phyloP scores from a whole-genome alignment of 1,140 invertebrate genomes.

The Philopotamus ludificatus region DNA sequence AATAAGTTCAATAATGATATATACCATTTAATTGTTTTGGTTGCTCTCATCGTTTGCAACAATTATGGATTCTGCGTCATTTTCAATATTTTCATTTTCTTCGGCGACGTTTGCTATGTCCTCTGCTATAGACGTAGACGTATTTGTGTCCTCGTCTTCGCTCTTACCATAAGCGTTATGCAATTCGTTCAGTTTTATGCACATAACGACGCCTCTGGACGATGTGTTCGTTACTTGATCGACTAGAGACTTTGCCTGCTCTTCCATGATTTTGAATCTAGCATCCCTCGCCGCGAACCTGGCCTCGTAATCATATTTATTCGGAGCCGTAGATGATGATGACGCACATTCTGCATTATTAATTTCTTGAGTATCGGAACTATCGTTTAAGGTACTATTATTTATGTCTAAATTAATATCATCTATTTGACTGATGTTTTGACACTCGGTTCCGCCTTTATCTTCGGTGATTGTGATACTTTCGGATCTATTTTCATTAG shows the following conservation, averaged over 20 bases:
- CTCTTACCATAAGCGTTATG: constrained; percentile 52
- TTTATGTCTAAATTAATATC: neutral
- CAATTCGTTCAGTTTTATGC: constrained; percentile 53
- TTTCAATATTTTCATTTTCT: too few relatives aligned
- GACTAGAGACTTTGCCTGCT: constrained; percentile 55
- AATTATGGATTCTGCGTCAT: too few relatives aligned
- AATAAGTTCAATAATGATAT: too few relatives aligned
- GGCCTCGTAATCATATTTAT: constrained; percentile 47
- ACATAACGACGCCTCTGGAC: constrained; percentile 53
- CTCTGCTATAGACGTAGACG: neutral
- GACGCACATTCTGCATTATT: neutral
- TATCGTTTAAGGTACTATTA: neutral
- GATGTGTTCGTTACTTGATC: constrained; percentile 54
- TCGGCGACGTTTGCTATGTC: neutral
- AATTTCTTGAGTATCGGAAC: constrained; percentile 1
- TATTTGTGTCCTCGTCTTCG: constrained; percentile 24
- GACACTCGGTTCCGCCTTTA: neutral
- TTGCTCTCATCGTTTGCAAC: too few relatives aligned
- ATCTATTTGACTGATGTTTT: too few relatives aligned
- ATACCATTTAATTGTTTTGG: too few relatives aligned
- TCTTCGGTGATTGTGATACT: neutral
- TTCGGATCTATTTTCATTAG: neutral
- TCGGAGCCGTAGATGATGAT: neutral
- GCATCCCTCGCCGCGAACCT: constrained; percentile 53
- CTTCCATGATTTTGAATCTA: constrained; percentile 51